Percentiles rank a stretch among this genome's conserved stretches.
Evolutionary conservation across 2,888 invertebrate species (phyloP).

Genomic region (Drosophila meridionalis): DNA sequence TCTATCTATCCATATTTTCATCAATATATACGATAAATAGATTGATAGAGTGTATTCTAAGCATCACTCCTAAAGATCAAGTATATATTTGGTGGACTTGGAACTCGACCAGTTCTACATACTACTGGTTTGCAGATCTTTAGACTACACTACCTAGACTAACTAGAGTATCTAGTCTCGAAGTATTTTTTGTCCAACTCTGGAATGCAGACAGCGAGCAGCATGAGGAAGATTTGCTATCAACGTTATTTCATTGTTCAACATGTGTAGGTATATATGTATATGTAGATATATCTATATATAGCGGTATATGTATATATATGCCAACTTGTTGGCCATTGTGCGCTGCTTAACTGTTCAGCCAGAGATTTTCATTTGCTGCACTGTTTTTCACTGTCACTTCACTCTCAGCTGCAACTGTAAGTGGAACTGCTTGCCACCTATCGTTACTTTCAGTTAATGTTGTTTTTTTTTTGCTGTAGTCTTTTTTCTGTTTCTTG

Average conservation of each 20-base stretch:
- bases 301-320: not conserved
- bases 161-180: not conserved
- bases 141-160: no score
- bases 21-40: no score
- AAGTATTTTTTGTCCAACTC: not conserved
- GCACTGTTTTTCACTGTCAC: not conserved
- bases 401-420: conserved; percentile 4
- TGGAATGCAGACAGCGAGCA: not conserved
- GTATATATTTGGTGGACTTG: not conserved
- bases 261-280: not conserved
- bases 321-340: not conserved
- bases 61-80: no score
- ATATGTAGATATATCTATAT: not conserved
- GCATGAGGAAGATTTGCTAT: not conserved
- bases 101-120: no score
- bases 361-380: conserved; percentile 6
- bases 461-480: not conserved
- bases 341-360: not conserved
- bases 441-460: conserved; percentile 9
- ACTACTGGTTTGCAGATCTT: not conserved
- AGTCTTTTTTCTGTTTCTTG: not conserved
- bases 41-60: no score
- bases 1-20: no score
- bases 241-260: not conserved
- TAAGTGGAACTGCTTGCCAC: not conserved